These are phyloP conservation scores for Agrypnus murinus DNA, from an alignment of 2,888 invertebrate genomes.

Conservation along the genomic window DNA sequence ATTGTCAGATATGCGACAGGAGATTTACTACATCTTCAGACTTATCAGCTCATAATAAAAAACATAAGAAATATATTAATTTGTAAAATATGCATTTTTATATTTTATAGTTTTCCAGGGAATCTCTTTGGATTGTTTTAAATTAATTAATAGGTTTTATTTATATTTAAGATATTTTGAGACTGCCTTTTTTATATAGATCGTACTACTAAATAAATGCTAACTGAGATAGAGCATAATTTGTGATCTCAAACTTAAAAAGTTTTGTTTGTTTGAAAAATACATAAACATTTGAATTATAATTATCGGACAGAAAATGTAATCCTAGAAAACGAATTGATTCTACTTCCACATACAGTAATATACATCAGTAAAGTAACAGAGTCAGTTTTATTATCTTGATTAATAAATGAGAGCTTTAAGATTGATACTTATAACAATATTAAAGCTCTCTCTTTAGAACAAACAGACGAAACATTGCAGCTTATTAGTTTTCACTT, in stretches of 20 bases:
- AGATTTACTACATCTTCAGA: slow-evolving; percentile 68
- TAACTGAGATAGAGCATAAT: background rate
- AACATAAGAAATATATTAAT: slow-evolving; percentile 67
- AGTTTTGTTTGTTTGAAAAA: background rate
- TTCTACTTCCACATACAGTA: too few species aligned
- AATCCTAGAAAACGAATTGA: background rate
- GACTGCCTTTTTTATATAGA: slow-evolving; percentile 34
- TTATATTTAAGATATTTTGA: slow-evolving; percentile 28
- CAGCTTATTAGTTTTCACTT: slow-evolving; percentile 30
- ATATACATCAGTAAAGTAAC: background rate
- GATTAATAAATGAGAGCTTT: background rate
- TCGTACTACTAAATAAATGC: background rate
- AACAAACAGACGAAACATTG: background rate
- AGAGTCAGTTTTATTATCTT: background rate
- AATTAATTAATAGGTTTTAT: background rate
- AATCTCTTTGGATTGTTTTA: background rate
- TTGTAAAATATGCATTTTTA: slow-evolving; percentile 57
- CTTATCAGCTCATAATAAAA: slow-evolving; percentile 65
- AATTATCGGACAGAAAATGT: background rate
- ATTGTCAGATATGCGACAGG: slow-evolving; percentile 66
- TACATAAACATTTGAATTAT: background rate
- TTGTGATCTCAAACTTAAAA: slow-evolving; percentile 2
- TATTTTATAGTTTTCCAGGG: slow-evolving; percentile 11
- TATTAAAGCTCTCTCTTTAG: background rate
- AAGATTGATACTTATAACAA: slow-evolving; percentile 9